Conservation (phyloP, 2,113 vertebrate genomes). For the Aythya baeri region DNA sequence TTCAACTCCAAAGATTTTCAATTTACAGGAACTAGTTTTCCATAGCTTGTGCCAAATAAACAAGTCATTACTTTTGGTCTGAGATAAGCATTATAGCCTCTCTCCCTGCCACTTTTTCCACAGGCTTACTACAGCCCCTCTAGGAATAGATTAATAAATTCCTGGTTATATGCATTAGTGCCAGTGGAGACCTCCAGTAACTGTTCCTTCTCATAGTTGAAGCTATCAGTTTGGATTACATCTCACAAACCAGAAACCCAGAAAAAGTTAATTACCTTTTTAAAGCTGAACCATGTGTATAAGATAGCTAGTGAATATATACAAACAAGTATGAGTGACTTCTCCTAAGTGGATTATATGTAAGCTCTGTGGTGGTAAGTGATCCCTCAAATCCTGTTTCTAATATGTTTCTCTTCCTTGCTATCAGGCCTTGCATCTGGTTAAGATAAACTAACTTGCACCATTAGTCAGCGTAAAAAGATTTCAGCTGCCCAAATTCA, state of each 20-base stretch:
- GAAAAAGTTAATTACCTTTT: not conserved
- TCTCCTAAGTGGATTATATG: not conserved
- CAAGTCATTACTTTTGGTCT: not conserved
- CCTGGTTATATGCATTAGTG: not conserved
- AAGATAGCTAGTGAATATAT: not conserved
- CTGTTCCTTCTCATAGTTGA: not conserved
- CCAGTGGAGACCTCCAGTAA: not conserved
- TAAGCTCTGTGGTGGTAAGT: not conserved
- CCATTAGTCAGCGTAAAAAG: not conserved
- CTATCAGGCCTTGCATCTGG: not conserved
- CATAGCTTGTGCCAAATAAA: slow-evolving; percentile 20
- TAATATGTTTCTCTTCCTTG: not conserved
- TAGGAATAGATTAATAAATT: not conserved
- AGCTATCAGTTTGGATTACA: not conserved
- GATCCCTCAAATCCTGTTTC: not conserved
- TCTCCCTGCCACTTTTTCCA: not conserved
- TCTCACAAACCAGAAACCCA: not conserved
- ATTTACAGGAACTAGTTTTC: slow-evolving; percentile 8
- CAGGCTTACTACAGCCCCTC: not conserved
- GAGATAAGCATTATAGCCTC: not conserved
- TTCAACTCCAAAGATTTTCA: not conserved
- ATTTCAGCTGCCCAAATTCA: not conserved
- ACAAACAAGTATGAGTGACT: not conserved
- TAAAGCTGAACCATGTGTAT: not conserved
- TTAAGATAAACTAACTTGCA: not conserved